phyloP scores from a whole-genome alignment of 2,888 invertebrate genomes.

The Teleogryllus oceanicus region DNA sequence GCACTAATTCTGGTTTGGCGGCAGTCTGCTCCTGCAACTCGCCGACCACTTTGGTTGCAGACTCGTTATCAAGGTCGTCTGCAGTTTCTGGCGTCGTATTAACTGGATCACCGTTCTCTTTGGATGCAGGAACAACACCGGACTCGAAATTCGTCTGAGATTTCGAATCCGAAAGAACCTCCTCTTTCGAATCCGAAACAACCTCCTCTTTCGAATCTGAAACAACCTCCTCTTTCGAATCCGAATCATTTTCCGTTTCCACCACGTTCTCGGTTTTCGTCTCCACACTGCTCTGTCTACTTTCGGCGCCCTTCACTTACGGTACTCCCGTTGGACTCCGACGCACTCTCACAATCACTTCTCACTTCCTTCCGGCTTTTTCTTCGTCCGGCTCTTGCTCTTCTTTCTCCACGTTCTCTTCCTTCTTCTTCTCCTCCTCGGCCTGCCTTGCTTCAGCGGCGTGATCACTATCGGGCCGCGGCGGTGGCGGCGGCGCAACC shows the following conservation, averaged over 20 bases:
- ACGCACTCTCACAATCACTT: neutral
- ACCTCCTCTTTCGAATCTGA: slow-evolving; percentile 45
- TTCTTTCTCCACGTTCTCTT: slow-evolving; percentile 34
- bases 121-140: too few relatives aligned
- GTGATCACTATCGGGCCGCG: slow-evolving; percentile 47
- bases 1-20: too few relatives aligned
- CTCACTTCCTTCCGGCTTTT: neutral
- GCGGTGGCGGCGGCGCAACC: slow-evolving; percentile 52
- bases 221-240: slow-evolving; percentile 25
- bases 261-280: slow-evolving; percentile 24
- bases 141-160: too few relatives aligned
- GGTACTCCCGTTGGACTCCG: neutral
- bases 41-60: too few relatives aligned
- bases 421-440: slow-evolving; percentile 30
- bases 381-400: slow-evolving; percentile 30
- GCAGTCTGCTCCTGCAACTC: too few relatives aligned
- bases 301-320: neutral
- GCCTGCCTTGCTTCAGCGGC: slow-evolving; percentile 31
- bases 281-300: neutral
- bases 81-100: too few relatives aligned
- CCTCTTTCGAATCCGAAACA: slow-evolving; percentile 21
- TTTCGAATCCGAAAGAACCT: neutral
- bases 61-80: too few relatives aligned
- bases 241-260: slow-evolving; percentile 44
- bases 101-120: too few relatives aligned